Evolutionary conservation across 2,888 invertebrate genomes (phyloP), one percentile per base, ranked within the genome.

Genomic region (Chrysomela aeneicollis): DNA sequence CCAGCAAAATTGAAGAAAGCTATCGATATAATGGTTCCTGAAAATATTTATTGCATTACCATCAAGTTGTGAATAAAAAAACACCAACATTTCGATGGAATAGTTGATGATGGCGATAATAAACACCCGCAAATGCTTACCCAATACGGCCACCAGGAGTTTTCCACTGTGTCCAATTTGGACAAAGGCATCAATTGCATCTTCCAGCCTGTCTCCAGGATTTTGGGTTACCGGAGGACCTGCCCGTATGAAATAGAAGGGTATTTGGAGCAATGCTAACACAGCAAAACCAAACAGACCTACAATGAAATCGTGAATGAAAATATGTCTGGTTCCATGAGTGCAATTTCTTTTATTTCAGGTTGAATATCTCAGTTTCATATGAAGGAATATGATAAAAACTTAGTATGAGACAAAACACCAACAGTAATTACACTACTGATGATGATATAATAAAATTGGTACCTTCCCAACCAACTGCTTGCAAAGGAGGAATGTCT

Each of bases 401-500:
- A n/a, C n/a, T n/a, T n/a, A n/a, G n/a, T n/a, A n/a, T n/a, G n/a
- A n/a, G n/a, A n/a, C n/a, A n/a, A n/a, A n/a, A n/a, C n/a, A n/a
- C n/a, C n/a, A n/a, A n/a, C 37, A 17, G 17, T 30, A 9, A 10
- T 10, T 6, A 21, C n/a, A 17, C 12, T 2, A 35, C 18, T 21
- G 35, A 42, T 42, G n/a, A 46, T n/a, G 22, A 10, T 12, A 18
- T 18, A 42, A 3, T 57, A 21, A 19, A 17, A 26, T 42, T 15
- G 15, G 82, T 84, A 83, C 95, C 96, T 86, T 98, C 97, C 92
- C 94, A 95, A 6, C 98, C 97, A 18, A 96, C 93, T 4, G 94
- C 97, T 81, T 95, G 93, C 66, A 98, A 83, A 0, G 97, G 89
- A 0, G 95, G 93, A 53, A 97, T 93, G 82, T 95, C 93, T 73